Conservation (phyloP, 2,888 invertebrate genomes). For the Rosalia funebris region DNA sequence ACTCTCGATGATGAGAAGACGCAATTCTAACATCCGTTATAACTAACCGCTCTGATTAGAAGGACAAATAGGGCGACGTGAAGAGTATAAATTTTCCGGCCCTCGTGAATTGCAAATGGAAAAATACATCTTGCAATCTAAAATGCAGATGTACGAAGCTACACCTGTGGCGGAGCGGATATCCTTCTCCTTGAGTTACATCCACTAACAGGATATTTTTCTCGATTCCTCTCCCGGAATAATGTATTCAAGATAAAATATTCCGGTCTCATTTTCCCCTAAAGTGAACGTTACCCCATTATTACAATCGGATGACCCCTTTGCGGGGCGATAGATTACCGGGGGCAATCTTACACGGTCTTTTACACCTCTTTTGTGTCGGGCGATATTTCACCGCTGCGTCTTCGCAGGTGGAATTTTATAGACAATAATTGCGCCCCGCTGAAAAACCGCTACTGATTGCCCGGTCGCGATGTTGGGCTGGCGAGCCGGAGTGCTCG, state of each 20-base stretch:
- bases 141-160: conserved; percentile 58
- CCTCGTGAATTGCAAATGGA: conserved; percentile 43
- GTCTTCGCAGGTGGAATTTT: conserved; percentile 32
- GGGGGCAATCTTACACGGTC: conserved; percentile 41
- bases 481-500: no score
- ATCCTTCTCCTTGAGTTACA: conserved; percentile 50
- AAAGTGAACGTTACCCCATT: conserved; percentile 60
- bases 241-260: conserved; percentile 61
- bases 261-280: conserved; percentile 61
- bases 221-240: conserved; percentile 52
- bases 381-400: conserved; percentile 32
- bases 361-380: conserved; percentile 40
- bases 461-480: no score
- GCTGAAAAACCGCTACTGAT: conserved; percentile 2
- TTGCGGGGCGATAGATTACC: conserved; percentile 53
- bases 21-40: no score
- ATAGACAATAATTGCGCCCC: conserved; percentile 30
- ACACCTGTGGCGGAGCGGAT: conserved; percentile 54
- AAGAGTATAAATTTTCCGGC: conserved; percentile 19
- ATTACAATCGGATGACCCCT: conserved; percentile 62
- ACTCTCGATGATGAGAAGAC: no score
- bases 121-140: conserved; percentile 47
- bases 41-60: conserved; percentile 22
- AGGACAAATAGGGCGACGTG: conserved; percentile 22
- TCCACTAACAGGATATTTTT: conserved; percentile 57